Evolutionary conservation across 2,888 invertebrate genomes (phyloP).

Genomic region (Diplolepis rosae): DNA sequence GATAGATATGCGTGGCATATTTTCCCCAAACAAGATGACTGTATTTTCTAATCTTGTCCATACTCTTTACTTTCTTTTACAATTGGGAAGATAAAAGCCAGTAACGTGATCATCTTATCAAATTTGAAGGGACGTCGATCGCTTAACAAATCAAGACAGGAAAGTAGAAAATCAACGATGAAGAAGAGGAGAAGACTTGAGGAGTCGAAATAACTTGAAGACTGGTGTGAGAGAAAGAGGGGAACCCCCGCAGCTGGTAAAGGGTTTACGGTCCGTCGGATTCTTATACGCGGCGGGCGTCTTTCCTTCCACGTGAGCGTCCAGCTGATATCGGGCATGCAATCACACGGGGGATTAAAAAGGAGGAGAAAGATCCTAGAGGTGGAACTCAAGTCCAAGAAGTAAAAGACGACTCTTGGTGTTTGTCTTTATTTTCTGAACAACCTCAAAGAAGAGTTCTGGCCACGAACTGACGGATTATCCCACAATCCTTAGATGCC

Average conservation of each 20-base stretch:
- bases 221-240: conserved; percentile 49
- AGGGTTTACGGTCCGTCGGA: conserved; percentile 69
- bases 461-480: conserved; percentile 63
- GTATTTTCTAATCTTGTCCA: not conserved
- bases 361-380: conserved; percentile 53
- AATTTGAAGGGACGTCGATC: conserved; percentile 20
- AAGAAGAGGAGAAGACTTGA: conserved; percentile 36
- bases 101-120: conserved; percentile 21
- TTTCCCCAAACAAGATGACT: too few species aligned
- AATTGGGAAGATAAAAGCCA: not conserved
- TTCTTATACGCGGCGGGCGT: conserved; percentile 65
- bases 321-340: conserved; percentile 69
- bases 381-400: conserved; percentile 28
- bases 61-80: not conserved
- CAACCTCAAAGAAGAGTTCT: conserved; percentile 34
- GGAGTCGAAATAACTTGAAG: conserved; percentile 44
- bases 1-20: too few species aligned
- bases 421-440: conserved; percentile 56
- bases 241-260: conserved; percentile 69
- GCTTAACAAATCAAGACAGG: conserved; percentile 2
- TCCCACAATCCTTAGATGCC: conserved; percentile 49
- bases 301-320: conserved; percentile 69
- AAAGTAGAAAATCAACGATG: not conserved
- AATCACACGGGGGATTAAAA: conserved; percentile 71
- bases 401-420: conserved; percentile 31